phyloP scores from a whole-genome alignment of 2,888 invertebrate species.

The Diarsia rubi region DNA sequence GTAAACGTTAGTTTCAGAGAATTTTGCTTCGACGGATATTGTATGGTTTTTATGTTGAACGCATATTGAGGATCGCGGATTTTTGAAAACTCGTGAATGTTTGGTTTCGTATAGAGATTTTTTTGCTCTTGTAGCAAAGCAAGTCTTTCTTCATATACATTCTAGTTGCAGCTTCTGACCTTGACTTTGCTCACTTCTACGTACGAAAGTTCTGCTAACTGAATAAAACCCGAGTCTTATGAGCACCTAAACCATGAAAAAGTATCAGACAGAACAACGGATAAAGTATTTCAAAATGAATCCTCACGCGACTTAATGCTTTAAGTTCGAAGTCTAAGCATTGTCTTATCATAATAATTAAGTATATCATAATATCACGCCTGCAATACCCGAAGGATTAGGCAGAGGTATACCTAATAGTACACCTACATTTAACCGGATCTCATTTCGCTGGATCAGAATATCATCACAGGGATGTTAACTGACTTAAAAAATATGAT shows the following conservation, averaged over 20 bases:
- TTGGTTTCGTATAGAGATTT: conserved; percentile 1
- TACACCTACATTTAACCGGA: too few relatives aligned
- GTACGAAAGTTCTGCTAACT: not conserved
- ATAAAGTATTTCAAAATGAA: not conserved
- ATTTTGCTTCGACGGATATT: conserved; percentile 60
- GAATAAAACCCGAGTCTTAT: not conserved
- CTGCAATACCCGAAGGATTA: too few relatives aligned
- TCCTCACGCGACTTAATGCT: not conserved
- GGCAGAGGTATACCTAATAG: too few relatives aligned
- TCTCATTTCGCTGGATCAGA: too few relatives aligned
- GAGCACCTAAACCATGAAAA: not conserved
- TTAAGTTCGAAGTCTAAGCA: not conserved
- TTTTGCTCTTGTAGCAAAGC: too few relatives aligned
- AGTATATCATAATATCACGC: too few relatives aligned
- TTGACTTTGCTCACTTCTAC: not conserved
- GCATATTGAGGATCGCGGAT: conserved; percentile 14
- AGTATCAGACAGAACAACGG: not conserved
- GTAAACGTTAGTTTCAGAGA: conserved; percentile 80
- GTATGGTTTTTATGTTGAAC: conserved; percentile 60
- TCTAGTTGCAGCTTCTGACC: not conserved
- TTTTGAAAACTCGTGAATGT: not conserved
- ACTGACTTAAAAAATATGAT: too few relatives aligned
- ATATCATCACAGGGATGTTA: too few relatives aligned
- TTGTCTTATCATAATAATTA: not conserved
- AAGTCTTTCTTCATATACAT: not conserved